These are phyloP conservation scores for Hemitrygon akajei DNA, from an alignment of 2,797 vertebrate genomes.

Conservation along the genomic window DNA sequence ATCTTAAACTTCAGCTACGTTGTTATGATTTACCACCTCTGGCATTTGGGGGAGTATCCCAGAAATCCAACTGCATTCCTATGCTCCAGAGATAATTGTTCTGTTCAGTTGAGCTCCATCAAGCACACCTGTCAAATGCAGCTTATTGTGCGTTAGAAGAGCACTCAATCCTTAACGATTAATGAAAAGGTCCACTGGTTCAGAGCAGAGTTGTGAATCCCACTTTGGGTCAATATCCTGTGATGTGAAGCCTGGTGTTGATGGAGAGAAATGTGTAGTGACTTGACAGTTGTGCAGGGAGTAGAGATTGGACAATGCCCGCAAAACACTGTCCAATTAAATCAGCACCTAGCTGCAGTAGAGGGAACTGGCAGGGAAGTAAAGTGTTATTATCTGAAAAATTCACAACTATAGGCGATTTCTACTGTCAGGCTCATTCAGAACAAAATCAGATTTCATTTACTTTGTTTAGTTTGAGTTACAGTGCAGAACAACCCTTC, in stretches of 20 bases:
- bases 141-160: no score
- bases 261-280: not conserved
- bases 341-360: not conserved
- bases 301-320: not conserved
- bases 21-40: not conserved
- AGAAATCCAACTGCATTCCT: not conserved
- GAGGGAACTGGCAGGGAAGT: not conserved
- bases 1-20: not conserved
- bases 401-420: not conserved
- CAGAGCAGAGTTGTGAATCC: not conserved
- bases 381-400: not conserved
- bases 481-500: no score
- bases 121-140: not conserved
- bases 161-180: not conserved
- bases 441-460: not conserved
- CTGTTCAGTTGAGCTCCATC: no score
- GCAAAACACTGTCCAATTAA: not conserved
- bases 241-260: not conserved
- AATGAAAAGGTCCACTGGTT: not conserved
- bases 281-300: not conserved
- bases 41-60: not conserved
- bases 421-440: not conserved
- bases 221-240: not conserved
- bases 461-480: no score
- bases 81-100: not conserved